phyloP scores from a whole-genome alignment of 1,140 invertebrate genomes.

The Stenopsyche tienmushanensis region DNA sequence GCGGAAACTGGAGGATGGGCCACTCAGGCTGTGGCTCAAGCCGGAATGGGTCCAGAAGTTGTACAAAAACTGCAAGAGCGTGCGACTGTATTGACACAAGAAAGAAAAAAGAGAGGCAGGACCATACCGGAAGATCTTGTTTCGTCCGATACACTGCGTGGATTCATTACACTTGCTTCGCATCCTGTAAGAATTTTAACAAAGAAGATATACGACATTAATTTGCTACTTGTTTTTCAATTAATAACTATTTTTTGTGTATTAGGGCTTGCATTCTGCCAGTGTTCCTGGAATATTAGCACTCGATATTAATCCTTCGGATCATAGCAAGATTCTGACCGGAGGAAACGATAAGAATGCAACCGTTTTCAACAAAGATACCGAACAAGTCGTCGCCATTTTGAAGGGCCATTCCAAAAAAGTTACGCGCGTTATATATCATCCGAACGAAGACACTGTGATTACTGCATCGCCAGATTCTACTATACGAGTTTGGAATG shows the following conservation, averaged over 20 bases:
- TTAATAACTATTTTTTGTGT: slow-evolving; percentile 41
- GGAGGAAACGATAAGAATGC: slow-evolving; percentile 98
- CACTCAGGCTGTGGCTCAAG: slow-evolving; percentile 74
- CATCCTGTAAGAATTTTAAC: slow-evolving; percentile 78
- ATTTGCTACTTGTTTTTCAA: too few relatives aligned
- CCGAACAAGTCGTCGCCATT: slow-evolving; percentile 94
- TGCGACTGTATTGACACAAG: slow-evolving; percentile 92
- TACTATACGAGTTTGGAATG: slow-evolving; percentile 95
- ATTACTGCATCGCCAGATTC: slow-evolving; percentile 94
- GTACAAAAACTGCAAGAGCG: slow-evolving; percentile 91
- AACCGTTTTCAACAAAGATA: slow-evolving; percentile 97
- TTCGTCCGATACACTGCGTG: slow-evolving; percentile 79
- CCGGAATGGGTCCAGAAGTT: slow-evolving; percentile 86
- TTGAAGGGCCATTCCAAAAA: slow-evolving; percentile 92
- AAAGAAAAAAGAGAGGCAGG: slow-evolving; percentile 92
- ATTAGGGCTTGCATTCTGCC: slow-evolving; percentile 92
- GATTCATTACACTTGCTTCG: slow-evolving; percentile 82
- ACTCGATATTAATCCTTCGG: slow-evolving; percentile 87
- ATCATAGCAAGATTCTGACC: slow-evolving; percentile 91
- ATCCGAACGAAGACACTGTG: slow-evolving; percentile 92
- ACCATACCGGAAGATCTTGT: slow-evolving; percentile 92
- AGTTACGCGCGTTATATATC: slow-evolving; percentile 95
- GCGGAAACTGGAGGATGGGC: slow-evolving; percentile 63
- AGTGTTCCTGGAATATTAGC: slow-evolving; percentile 95
- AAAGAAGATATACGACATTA: too few relatives aligned